Evolutionary conservation across 2,797 vertebrate species (phyloP), one percentile per base, ranked within the genome.

Genomic region (Antennarius maculatus): DNA sequence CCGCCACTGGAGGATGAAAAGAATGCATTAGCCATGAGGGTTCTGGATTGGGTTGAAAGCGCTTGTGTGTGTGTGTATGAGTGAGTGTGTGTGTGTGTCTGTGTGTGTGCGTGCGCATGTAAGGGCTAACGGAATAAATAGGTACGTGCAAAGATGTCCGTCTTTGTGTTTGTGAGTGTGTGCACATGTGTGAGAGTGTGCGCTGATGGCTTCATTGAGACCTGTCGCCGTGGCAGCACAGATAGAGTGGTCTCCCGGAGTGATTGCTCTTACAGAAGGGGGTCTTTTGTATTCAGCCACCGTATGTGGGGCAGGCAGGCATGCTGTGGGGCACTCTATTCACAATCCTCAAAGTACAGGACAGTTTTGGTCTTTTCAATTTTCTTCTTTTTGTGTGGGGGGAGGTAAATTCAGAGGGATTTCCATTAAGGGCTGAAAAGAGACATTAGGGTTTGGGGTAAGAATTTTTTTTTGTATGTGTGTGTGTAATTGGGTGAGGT

Each of bases 271-370:
- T 85, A 81, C 75, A 82, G 82, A 73, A 29, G 15, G 62, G 74
- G 82, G 68, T 88, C 84, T 84, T 91, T 91, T 92, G 90, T 92
- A 92, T 92, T 89, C 91, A 79, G 61, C 56, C 52, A 1, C 54
- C 86, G 85, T 90, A 88, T 88, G 75, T 87, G 81, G 88, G 84
- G 84, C 90, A 85, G 84, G 82, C 80, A 11, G 78, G 77, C 81
- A 29, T 71, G 72, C 83, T 58, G 80, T 49, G 50, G 78, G 83
- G 82, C 63, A 67, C 80, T 74, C 86, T 67, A 88, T 90, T 92
- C 89, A 90, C 81, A 54, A 79, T 79, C 80, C 82, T 76, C 73
- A 75, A 87, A 89, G 87, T 89, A 92, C 90, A 92, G 86, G 74
- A 88, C 54, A 50, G 87, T 69, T 72, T 85, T 50, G 66, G 54